Percentiles rank a stretch among this genome's conserved stretches.
Evolutionary conservation across 2,113 vertebrate species (phyloP).

Genomic region (Sebastes schlegelii): DNA sequence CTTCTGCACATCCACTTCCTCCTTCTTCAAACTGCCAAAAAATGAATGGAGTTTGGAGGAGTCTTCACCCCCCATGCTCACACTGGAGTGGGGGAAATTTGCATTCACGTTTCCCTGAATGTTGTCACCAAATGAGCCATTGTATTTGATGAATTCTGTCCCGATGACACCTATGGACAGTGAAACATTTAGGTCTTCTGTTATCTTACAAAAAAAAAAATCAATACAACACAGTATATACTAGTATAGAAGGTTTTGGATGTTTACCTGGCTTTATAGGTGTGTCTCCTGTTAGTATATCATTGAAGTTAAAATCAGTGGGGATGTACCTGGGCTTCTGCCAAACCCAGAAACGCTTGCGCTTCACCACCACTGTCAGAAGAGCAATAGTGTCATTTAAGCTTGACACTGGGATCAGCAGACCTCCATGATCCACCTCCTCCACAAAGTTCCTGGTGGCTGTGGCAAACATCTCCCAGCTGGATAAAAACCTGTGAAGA

Average conservation of each 20-base stretch:
- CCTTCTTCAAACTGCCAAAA: constrained; percentile 92
- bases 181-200: constrained; percentile 18
- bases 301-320: constrained; percentile 87
- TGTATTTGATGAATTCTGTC: constrained; percentile 90
- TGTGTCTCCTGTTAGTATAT: constrained; percentile 86
- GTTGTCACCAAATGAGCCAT: constrained; percentile 85
- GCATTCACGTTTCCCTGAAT: constrained; percentile 79
- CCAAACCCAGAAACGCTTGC: constrained; percentile 90
- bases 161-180: constrained; percentile 85
- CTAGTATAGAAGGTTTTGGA: neutral
- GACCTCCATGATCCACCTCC: constrained; percentile 88
- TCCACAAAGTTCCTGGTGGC: constrained; percentile 92
- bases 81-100: constrained; percentile 70
- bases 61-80: constrained; percentile 82
- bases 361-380: constrained; percentile 90
- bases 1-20: constrained; percentile 90
- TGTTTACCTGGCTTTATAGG: constrained; percentile 88
- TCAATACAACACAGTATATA: neutral
- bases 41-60: constrained; percentile 87
- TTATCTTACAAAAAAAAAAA: neutral
- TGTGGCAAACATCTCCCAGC: constrained; percentile 90
- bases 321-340: constrained; percentile 90
- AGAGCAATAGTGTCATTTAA: constrained; percentile 87
- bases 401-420: constrained; percentile 88
- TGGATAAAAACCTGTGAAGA: constrained; percentile 8